Evolutionary conservation across 2,113 vertebrate genomes (phyloP).

Genomic region (Benitochromis conjunctus): DNA sequence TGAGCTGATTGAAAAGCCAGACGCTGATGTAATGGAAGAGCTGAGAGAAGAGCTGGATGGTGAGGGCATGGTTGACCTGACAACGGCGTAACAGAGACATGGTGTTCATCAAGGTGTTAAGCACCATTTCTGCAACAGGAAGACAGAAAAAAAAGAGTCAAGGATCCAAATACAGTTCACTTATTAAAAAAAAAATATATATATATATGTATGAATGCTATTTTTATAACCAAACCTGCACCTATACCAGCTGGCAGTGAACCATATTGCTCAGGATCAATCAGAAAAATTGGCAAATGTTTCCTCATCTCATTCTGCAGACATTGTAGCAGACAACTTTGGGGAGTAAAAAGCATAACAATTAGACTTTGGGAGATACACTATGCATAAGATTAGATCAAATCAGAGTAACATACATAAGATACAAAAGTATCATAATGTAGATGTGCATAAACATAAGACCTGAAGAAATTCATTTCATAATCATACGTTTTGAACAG

Average conservation of each 20-base stretch:
- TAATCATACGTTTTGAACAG: background rate
- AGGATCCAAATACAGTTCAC: background rate
- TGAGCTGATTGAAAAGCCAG: constrained; percentile 91
- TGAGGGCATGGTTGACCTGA: constrained; percentile 86
- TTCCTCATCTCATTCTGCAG: constrained; percentile 85
- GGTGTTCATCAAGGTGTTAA: constrained; percentile 85
- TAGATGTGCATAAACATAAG: background rate
- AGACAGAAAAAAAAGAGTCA: background rate
- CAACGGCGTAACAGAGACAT: constrained; percentile 89
- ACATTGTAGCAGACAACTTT: constrained; percentile 82
- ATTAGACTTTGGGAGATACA: background rate
- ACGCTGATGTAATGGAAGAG: constrained; percentile 92
- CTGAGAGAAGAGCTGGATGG: constrained; percentile 95
- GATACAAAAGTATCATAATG: background rate
- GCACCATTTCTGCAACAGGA: constrained; percentile 78
- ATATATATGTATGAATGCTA: background rate
- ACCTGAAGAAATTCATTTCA: background rate
- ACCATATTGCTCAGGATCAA: constrained; percentile 84
- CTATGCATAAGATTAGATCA: background rate
- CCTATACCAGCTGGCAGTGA: constrained; percentile 85
- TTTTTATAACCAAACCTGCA: constrained; percentile 18
- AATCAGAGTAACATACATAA: background rate
- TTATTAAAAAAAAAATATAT: background rate
- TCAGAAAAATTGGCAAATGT: constrained; percentile 87
- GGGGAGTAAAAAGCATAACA: background rate